phyloP scores from a whole-genome alignment of 2,113 vertebrate genomes.

The Megaceryle maxima region DNA sequence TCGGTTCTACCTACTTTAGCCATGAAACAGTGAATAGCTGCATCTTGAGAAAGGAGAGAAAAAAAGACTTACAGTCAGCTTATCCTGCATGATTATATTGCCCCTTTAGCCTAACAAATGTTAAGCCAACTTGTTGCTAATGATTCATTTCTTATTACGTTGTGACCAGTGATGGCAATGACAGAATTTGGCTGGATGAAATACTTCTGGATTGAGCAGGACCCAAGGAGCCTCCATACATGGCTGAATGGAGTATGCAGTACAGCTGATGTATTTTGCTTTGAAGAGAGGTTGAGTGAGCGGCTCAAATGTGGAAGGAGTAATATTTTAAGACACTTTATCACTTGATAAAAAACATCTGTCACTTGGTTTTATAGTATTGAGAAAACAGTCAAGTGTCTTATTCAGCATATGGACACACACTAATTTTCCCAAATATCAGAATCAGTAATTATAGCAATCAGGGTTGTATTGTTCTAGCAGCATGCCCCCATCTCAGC shows the following conservation, averaged over 20 bases:
- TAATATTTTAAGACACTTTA: neutral
- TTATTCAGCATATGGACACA: neutral
- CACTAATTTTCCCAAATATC: neutral
- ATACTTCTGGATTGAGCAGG: neutral
- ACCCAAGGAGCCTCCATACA: neutral
- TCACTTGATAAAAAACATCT: neutral
- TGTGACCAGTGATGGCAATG: neutral
- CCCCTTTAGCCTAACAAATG: neutral
- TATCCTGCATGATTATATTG: neutral
- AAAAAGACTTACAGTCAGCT: neutral
- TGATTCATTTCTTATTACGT: neutral
- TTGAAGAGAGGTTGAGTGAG: neutral
- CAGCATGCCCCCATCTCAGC: neutral
- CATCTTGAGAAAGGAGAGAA: neutral
- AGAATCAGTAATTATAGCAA: neutral
- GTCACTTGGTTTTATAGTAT: neutral
- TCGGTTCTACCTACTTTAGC: neutral
- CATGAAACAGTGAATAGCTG: neutral
- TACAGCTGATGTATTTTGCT: neutral
- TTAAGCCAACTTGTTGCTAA: neutral
- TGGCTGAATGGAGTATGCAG: fast-evolving
- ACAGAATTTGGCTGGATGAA: neutral
- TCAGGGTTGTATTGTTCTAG: neutral
- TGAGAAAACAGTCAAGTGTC: neutral
- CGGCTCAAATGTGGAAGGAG: neutral